phyloP scores from a whole-genome alignment of 2,113 vertebrate species.

The Catharus fuscescens region DNA sequence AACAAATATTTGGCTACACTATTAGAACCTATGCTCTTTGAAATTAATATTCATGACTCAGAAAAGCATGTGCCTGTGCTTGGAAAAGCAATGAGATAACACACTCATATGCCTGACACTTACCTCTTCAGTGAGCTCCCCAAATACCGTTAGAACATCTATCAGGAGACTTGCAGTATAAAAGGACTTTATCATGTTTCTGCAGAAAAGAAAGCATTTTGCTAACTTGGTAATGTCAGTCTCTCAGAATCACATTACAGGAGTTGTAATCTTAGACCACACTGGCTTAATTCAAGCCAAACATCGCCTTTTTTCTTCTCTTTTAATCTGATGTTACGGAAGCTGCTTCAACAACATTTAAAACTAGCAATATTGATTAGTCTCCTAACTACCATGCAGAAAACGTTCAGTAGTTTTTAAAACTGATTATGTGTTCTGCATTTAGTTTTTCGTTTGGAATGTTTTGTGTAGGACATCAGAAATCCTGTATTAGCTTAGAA shows the following conservation, averaged over 20 bases:
- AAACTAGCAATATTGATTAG: neutral
- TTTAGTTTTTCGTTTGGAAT: neutral
- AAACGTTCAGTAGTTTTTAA: neutral
- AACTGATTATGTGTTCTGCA: neutral
- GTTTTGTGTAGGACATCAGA: neutral
- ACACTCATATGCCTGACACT: constrained; percentile 30
- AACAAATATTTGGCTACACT: neutral
- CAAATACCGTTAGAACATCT: constrained; percentile 94
- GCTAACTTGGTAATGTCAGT: neutral
- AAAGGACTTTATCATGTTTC: constrained; percentile 99
- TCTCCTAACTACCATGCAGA: neutral
- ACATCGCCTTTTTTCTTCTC: neutral
- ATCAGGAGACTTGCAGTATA: constrained; percentile 95
- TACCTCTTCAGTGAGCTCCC: constrained; percentile 95
- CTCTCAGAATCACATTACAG: neutral
- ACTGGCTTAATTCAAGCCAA: neutral
- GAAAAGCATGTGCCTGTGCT: neutral
- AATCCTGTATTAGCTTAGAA: neutral
- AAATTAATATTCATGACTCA: neutral
- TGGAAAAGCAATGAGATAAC: neutral
- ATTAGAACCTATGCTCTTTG: neutral
- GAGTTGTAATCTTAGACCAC: neutral
- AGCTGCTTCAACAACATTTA: neutral
- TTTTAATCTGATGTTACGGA: neutral
- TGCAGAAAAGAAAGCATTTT: constrained; percentile 64